A percentile compares a stretch with the other conserved stretches of the same genome.
Evolutionary conservation across 2,888 invertebrate genomes (phyloP).

Genomic region (Agonopterix heracliana): DNA sequence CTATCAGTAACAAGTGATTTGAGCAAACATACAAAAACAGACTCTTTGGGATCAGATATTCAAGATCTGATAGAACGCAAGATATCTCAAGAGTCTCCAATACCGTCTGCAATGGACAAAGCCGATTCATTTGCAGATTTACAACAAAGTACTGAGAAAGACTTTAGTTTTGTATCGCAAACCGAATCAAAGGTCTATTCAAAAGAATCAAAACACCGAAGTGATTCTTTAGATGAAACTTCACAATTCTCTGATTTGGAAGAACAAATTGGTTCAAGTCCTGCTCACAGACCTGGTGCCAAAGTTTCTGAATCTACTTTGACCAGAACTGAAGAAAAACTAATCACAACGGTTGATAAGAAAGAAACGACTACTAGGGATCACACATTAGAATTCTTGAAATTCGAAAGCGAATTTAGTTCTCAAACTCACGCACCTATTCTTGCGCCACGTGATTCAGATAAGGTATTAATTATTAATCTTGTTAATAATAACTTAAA

Average conservation of each 20-base stretch:
- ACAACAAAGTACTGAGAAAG: constrained; percentile 67
- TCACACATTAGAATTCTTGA: constrained; percentile 54
- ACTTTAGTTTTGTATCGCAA: constrained; percentile 67
- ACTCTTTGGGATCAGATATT: constrained; percentile 60
- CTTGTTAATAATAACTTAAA: neutral
- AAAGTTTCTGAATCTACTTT: constrained; percentile 27
- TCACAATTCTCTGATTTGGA: constrained; percentile 72
- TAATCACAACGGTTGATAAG: constrained; percentile 20
- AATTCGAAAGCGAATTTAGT: constrained; percentile 56
- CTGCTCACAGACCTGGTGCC: constrained; percentile 47
- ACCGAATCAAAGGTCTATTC: constrained; percentile 70
- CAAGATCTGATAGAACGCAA: constrained; percentile 48
- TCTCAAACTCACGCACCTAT: constrained; percentile 37
- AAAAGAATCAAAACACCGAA: constrained; percentile 65
- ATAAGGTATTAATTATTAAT: constrained; percentile 39
- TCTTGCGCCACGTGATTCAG: constrained; percentile 30
- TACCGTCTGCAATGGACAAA: constrained; percentile 57
- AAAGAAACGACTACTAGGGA: constrained; percentile 27
- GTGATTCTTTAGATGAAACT: constrained; percentile 68
- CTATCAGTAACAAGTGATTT: constrained; percentile 54
- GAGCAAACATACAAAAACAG: constrained; percentile 63
- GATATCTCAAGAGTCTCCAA: constrained; percentile 58
- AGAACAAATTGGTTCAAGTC: constrained; percentile 63
- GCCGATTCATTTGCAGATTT: constrained; percentile 65
- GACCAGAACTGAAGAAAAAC: constrained; percentile 31